Conservation (phyloP, 2,797 vertebrate species). For the Scolopax bukidnonensis region DNA sequence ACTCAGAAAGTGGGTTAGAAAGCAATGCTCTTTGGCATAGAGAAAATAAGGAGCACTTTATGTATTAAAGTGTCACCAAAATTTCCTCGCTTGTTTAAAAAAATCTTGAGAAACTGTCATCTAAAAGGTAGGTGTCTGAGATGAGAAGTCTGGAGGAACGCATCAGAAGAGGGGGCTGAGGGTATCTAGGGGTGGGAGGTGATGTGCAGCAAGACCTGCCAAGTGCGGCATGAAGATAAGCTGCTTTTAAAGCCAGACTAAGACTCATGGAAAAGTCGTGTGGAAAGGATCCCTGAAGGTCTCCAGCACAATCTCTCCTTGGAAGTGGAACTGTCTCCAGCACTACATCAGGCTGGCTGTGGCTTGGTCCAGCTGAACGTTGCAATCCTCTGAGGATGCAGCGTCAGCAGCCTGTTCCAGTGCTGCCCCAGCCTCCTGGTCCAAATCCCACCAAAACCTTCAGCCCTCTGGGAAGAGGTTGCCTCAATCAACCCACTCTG, state of each 20-base stretch:
- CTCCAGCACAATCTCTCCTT: background rate
- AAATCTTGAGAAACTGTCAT: slow-evolving; percentile 11
- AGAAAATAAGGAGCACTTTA: slow-evolving; percentile 64
- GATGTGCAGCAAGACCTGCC: background rate
- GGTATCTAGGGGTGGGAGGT: background rate
- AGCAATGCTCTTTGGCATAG: slow-evolving; percentile 7
- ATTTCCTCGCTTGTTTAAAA: slow-evolving; percentile 50
- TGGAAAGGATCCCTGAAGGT: background rate
- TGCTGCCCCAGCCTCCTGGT: background rate
- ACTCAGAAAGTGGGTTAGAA: slow-evolving; percentile 41
- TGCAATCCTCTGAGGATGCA: background rate
- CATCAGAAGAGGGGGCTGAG: rapidly evolving
- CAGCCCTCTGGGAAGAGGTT: background rate
- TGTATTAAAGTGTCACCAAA: slow-evolving; percentile 69
- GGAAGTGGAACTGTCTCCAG: background rate
- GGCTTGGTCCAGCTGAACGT: background rate
- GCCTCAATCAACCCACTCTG: background rate
- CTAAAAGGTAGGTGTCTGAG: slow-evolving; percentile 28
- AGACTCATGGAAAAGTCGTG: background rate
- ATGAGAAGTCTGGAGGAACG: background rate
- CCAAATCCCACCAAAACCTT: background rate
- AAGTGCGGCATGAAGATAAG: rapidly evolving
- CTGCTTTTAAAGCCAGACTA: background rate
- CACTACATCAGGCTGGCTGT: background rate
- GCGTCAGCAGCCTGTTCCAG: background rate